A percentile compares a stretch with the other conserved stretches of the same genome.
phyloP scores from a whole-genome alignment of 1,140 invertebrate genomes.

The Drepana arcuata region DNA sequence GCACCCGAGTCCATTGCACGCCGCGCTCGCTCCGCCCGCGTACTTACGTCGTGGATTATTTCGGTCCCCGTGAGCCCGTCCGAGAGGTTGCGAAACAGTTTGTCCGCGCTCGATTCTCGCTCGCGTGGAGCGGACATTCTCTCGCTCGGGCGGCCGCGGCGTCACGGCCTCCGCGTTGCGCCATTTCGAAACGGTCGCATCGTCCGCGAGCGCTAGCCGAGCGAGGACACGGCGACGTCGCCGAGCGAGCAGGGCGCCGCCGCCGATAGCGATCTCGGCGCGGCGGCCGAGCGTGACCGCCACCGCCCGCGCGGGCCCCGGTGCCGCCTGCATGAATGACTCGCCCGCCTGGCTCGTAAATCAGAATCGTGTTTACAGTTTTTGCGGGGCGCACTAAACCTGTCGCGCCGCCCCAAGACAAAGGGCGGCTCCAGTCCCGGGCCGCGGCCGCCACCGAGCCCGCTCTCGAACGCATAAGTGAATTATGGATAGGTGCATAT shows the following conservation, averaged over 20 bases:
- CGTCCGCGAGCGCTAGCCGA: constrained; percentile 39
- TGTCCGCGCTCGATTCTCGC: constrained; percentile 43
- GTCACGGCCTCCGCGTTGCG: constrained; percentile 67
- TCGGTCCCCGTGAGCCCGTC: constrained; percentile 47
- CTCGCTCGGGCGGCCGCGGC: constrained; percentile 52
- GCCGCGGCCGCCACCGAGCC: constrained; percentile 27
- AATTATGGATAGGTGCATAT: constrained; percentile 58
- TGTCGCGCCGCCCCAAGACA: constrained; percentile 34
- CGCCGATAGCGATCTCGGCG: constrained; percentile 48
- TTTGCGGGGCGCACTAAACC: constrained; percentile 44
- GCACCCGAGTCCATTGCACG: constrained; percentile 18
- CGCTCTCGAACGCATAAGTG: constrained; percentile 41
- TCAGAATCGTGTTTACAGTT: constrained; percentile 63
- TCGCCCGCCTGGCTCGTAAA: constrained; percentile 37
- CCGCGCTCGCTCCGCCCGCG: constrained; percentile 26
- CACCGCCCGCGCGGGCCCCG: constrained; percentile 29
- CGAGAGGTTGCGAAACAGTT: constrained; percentile 57
- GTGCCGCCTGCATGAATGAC: constrained; percentile 43
- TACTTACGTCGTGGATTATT: constrained; percentile 54
- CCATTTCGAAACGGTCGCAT: constrained; percentile 63
- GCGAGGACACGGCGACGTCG: constrained; percentile 43
- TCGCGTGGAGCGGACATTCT: constrained; percentile 57
- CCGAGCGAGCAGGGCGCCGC: constrained; percentile 37
- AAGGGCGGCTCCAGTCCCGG: constrained; percentile 31
- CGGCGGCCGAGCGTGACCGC: constrained; percentile 63